Evolutionary conservation across 64 coral and sea anemone species (phyloP).

Genomic region (Porites lutea): DNA sequence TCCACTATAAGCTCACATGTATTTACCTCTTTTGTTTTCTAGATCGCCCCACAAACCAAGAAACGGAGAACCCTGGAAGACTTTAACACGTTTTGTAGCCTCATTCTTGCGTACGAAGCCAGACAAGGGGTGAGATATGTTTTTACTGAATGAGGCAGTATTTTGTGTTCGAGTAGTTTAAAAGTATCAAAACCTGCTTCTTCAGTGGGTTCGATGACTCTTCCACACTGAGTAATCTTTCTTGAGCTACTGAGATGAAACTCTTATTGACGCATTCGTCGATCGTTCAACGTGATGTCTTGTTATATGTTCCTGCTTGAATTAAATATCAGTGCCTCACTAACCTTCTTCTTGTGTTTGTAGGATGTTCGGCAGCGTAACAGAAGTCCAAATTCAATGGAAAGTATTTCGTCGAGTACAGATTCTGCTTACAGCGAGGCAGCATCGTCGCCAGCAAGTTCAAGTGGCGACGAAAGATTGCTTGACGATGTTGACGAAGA

Average conservation of each 20-base stretch:
- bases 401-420: slow-evolving; percentile 95
- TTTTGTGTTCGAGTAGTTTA: not conserved
- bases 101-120: slow-evolving; percentile 98
- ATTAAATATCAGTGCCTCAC: slow-evolving; percentile 2
- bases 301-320: not conserved
- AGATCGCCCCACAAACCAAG: slow-evolving; percentile 90
- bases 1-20: not conserved
- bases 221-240: not conserved
- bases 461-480: slow-evolving; percentile 88
- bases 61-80: slow-evolving; percentile 93
- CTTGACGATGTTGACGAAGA: slow-evolving; percentile 99
- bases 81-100: slow-evolving; percentile 99
- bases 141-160: not conserved
- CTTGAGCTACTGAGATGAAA: not conserved
- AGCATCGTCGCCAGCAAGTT: slow-evolving; percentile 87
- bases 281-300: not conserved
- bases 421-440: slow-evolving; percentile 98
- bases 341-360: slow-evolving; percentile 36
- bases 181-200: not conserved
- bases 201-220: not conserved
- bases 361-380: slow-evolving; percentile 79
- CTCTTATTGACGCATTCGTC: slow-evolving; percentile 4
- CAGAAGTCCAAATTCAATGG: slow-evolving; percentile 94
- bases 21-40: slow-evolving; percentile 11
- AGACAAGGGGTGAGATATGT: slow-evolving; percentile 87